These are phyloP conservation scores for Ischnura elegans DNA, from an alignment of 2,888 invertebrate genomes.

Conservation along the genomic window DNA sequence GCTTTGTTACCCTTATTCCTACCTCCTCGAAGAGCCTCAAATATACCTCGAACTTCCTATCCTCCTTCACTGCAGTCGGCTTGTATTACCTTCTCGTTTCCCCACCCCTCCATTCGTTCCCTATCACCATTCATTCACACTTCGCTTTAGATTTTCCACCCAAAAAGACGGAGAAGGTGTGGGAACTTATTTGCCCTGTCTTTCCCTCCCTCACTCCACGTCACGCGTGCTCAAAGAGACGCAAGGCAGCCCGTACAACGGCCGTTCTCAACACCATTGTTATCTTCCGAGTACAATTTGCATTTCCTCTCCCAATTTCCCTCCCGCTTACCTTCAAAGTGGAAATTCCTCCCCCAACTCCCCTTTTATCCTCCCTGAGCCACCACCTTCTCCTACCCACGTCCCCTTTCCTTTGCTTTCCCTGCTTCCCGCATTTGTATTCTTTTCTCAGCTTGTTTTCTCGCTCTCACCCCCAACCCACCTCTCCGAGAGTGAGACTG, in stretches of 20 bases:
- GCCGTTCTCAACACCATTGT: neutral
- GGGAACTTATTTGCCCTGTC: constrained; percentile 30
- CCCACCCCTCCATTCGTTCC: neutral
- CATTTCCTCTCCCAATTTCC: neutral
- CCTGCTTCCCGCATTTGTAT: neutral
- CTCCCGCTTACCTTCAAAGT: neutral
- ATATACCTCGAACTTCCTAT: neutral
- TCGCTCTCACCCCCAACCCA: too few species aligned
- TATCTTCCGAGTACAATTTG: constrained; percentile 30
- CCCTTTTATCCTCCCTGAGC: neutral
- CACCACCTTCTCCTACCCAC: neutral
- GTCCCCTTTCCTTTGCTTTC: neutral
- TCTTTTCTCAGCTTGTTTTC: constrained; percentile 24
- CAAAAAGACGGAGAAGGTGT: neutral
- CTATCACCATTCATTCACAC: constrained; percentile 20
- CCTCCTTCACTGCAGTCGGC: neutral
- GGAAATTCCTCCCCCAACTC: neutral
- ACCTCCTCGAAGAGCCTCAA: neutral
- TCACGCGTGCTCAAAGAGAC: neutral
- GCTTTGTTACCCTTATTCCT: neutral
- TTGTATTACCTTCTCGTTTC: neutral
- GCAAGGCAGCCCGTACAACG: neutral
- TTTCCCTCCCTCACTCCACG: neutral
- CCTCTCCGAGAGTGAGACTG: neutral
- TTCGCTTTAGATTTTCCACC: neutral